phyloP scores from a whole-genome alignment of 2,113 vertebrate genomes.

The Marmota flaviventris region DNA sequence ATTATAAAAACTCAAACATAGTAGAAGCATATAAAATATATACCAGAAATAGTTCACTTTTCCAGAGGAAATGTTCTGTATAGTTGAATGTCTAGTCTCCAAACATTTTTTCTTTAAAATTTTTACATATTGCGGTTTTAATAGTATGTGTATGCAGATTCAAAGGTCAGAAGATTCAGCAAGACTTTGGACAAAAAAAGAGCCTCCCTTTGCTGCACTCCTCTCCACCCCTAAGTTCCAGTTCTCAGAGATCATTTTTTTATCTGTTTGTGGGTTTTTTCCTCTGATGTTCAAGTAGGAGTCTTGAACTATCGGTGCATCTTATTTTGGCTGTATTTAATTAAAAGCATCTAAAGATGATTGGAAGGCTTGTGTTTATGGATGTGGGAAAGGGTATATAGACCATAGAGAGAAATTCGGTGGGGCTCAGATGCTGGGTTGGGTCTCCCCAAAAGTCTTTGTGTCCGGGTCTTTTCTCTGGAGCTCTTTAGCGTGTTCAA shows the following conservation, averaged over 20 bases:
- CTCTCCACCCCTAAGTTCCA: not conserved
- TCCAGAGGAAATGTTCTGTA: not conserved
- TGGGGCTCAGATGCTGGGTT: not conserved
- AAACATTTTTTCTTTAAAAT: not conserved
- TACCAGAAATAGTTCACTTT: not conserved
- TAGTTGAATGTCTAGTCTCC: not conserved
- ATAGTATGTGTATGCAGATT: not conserved
- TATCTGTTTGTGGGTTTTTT: not conserved
- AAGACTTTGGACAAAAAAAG: not conserved
- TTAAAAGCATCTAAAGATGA: not conserved
- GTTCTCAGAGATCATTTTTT: not conserved
- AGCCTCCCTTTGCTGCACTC: not conserved
- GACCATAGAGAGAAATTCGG: not conserved
- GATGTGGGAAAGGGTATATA: not conserved
- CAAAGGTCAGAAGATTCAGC: not conserved
- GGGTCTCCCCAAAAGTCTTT: not conserved
- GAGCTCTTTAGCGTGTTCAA: not conserved
- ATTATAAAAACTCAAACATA: not conserved
- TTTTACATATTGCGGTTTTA: not conserved
- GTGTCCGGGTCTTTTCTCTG: not conserved
- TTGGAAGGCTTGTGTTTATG: not conserved
- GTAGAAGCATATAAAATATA: not conserved
- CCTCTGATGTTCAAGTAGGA: not conserved
- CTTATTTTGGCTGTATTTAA: not conserved
- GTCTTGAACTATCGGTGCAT: not conserved